A percentile compares a stretch with the other conserved stretches of the same genome.
Evolutionary conservation across 2,888 invertebrate species (phyloP).

Genomic region (Hetaerina titia): DNA sequence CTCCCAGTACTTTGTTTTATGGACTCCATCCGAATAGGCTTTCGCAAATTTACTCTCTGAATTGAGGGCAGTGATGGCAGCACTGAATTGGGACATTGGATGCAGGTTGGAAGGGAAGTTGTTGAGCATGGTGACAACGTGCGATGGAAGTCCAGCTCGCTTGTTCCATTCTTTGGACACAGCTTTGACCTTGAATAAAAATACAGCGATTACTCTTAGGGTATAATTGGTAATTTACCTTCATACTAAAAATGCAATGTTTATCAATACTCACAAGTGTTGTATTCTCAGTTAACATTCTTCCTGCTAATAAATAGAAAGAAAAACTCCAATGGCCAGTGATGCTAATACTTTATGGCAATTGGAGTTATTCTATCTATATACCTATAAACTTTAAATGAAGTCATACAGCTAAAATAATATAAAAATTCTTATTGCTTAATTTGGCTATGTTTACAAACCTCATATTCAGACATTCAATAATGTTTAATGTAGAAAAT

Average conservation of each 20-base stretch:
- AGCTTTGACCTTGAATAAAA: constrained; percentile 76
- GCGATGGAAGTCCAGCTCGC: constrained; percentile 93
- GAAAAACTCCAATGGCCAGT: too few species aligned
- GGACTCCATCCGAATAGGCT: constrained; percentile 92
- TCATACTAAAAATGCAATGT: not conserved
- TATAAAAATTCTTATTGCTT: too few species aligned
- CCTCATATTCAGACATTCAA: too few species aligned
- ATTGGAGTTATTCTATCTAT: too few species aligned
- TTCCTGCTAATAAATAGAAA: too few species aligned
- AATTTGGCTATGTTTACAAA: too few species aligned
- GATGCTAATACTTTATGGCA: too few species aligned
- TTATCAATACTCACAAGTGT: too few species aligned
- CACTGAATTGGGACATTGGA: constrained; percentile 96
- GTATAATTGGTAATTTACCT: not conserved
- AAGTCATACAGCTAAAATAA: too few species aligned
- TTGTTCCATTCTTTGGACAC: constrained; percentile 90
- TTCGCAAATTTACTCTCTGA: constrained; percentile 95
- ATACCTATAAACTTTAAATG: too few species aligned
- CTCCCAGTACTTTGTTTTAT: constrained; percentile 95
- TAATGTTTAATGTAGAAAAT: too few species aligned
- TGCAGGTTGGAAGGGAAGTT: constrained; percentile 93
- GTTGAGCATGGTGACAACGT: constrained; percentile 95
- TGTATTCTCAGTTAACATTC: too few species aligned
- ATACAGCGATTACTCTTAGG: not conserved
- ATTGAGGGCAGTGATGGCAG: constrained; percentile 94